Conservation (phyloP, 2,113 vertebrate genomes). For the Notechis scutatus region DNA sequence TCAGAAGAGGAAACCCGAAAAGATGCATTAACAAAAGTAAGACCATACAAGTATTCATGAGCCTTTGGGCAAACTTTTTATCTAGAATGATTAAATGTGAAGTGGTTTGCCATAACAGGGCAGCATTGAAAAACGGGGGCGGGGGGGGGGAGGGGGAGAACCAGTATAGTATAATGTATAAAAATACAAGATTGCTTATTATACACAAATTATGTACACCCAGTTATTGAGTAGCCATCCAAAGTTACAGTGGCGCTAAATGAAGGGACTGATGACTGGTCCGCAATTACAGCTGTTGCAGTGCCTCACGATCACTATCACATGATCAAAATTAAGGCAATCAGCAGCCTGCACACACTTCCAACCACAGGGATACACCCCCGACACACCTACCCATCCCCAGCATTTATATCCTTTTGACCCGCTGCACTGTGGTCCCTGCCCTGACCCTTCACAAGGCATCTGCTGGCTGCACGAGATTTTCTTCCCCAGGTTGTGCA, state of each 20-base stretch:
- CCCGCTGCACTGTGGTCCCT: background rate
- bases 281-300: background rate
- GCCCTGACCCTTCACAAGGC: background rate
- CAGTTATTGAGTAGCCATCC: background rate
- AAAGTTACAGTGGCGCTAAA: background rate
- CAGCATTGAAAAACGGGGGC: background rate
- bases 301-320: background rate
- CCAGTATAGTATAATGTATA: background rate
- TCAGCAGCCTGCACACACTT: background rate
- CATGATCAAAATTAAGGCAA: background rate
- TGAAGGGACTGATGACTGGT: background rate
- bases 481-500: background rate
- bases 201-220: background rate
- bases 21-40: background rate
- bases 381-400: background rate
- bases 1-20: background rate
- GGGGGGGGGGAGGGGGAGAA: fast-evolving
- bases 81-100: background rate
- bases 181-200: background rate
- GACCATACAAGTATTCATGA: background rate
- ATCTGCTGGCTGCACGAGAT: background rate
- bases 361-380: background rate
- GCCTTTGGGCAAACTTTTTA: background rate
- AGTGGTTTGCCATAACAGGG: background rate
- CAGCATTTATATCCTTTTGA: background rate